Evolutionary conservation across 2,797 vertebrate species (phyloP), one percentile per base, ranked within the genome.

Genomic region (Dallia pectoralis): DNA sequence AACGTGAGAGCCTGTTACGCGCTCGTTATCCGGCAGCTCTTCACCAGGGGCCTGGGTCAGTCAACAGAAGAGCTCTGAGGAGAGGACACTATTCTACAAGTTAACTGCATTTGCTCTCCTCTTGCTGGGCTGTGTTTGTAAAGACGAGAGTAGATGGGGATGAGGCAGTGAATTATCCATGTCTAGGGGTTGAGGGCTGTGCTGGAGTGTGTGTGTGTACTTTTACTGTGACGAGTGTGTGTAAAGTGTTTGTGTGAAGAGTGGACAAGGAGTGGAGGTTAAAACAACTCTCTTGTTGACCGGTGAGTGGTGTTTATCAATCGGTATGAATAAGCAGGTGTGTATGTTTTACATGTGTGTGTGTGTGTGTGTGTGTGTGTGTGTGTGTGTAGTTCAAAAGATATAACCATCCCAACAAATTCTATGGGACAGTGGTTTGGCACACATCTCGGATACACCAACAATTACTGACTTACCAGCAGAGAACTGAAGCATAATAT

Each of bases 1-100:
- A 90, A 87, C 88, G 89, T 89, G 91, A 92, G 85, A 62, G 88
- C 88, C 88, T 87, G 90, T 90, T 89, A 90, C 91, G 84, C 89
- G 89, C 79, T 11, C 30, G 61, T 63, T 63, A 63, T 63, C 16
- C 62, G 12, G 32, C 30, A 76, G 85, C 90, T 91, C 92, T 92
- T 93, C 91, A 94, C 88, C n/a, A n/a, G 86, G 84, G 16, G 79
- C 84, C 86, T 30, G 87, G 90, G 88, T 91, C 91, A 91, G 90
- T 91, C 90, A 91, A 89, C 89, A 90, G 86, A 89, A 90, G 90
- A 87, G 90, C 88, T 89, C 86, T 83, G 73, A 78, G 84, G 82
- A 53, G 78, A 71, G 69, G 72, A 67, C 72, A 70, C 88, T 87
- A 87, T 89, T 90, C 89, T 92, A 89, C 87, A 92, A 70, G 51